Evolutionary conservation across 2,113 vertebrate species (phyloP), one percentile per base, ranked within the genome.

Genomic region (Cromileptes altivelis): DNA sequence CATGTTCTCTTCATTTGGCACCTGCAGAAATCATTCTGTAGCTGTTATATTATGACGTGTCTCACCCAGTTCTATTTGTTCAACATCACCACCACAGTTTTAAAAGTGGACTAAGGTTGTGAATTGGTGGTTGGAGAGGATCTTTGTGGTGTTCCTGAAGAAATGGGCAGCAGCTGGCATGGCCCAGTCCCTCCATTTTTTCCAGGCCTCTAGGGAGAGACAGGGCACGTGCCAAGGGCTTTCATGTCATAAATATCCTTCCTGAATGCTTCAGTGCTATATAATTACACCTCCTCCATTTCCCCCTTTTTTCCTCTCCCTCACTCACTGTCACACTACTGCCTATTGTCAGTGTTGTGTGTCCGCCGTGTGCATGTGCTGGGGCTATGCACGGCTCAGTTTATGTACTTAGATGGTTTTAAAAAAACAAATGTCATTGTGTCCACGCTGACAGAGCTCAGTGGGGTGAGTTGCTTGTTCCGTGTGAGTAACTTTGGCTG

Each of bases 161-260:
- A 47, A 71, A 68, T 49, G 62, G 64, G 60, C 52, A 84, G 82
- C 72, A 88, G 79, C 81, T 86, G 80, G 68, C 81, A 65, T 47
- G 50, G 70, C 55, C 25, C 4, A 0, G 50, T 72, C 61, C 53
- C 73, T 80, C 82, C 53, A 40, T 53, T 65, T 79, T 53, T 15
- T 0, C 23, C 45, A 15, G 49, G 72, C 21, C 87, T 88, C 63
- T 25, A 78, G 85, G 76, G 77, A 88, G 68, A 85, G 73, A 77
- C 61, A 14, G 18, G 74, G 73, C 81, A 40, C 61, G 49, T 84
- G 88, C 90, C 82, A 89, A 82, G 62, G 64, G 80, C 81, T 89
- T 89, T 92, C 76, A 90, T 86, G 80, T 92, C 80, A 82, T 93
- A 91, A 90, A 90, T 89, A 90, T 90, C 61, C 68, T 86, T 72